phyloP scores from a whole-genome alignment of 2,797 vertebrate genomes.

The Enoplosus armatus region DNA sequence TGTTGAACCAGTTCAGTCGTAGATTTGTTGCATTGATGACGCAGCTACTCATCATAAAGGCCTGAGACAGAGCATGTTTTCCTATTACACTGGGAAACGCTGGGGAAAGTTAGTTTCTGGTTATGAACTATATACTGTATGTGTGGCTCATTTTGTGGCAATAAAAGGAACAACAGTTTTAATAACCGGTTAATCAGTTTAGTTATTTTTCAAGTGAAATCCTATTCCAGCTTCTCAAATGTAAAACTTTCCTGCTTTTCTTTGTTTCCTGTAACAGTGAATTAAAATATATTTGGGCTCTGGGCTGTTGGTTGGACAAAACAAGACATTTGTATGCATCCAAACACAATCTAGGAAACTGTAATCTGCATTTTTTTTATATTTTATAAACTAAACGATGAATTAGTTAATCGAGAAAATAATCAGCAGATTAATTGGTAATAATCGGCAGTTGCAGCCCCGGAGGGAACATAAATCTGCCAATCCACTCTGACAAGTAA shows the following conservation, averaged over 20 bases:
- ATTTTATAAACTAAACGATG: not conserved
- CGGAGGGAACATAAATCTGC: not conserved
- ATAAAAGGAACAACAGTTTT: too few species aligned
- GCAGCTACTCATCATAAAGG: not conserved
- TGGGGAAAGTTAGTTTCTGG: not conserved
- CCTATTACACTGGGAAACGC: not conserved
- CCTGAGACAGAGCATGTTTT: not conserved
- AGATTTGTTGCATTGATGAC: constrained; percentile 4
- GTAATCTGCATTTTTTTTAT: too few species aligned
- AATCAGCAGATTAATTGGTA: not conserved
- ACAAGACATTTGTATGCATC: not conserved
- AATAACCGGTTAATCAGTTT: not conserved
- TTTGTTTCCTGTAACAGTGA: too few species aligned
- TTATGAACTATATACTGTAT: not conserved
- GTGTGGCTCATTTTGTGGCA: not conserved
- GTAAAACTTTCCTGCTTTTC: not conserved
- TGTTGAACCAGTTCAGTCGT: not conserved
- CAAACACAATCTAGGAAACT: not conserved
- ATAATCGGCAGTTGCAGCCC: not conserved
- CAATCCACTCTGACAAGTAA: not conserved
- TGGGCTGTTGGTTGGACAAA: too few species aligned
- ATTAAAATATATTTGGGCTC: too few species aligned
- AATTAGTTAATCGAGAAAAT: too few species aligned
- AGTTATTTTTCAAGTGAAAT: not conserved
- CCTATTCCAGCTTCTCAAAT: not conserved